Evolutionary conservation across 1,140 invertebrate species (phyloP).

Genomic region (Ostrea edulis): DNA sequence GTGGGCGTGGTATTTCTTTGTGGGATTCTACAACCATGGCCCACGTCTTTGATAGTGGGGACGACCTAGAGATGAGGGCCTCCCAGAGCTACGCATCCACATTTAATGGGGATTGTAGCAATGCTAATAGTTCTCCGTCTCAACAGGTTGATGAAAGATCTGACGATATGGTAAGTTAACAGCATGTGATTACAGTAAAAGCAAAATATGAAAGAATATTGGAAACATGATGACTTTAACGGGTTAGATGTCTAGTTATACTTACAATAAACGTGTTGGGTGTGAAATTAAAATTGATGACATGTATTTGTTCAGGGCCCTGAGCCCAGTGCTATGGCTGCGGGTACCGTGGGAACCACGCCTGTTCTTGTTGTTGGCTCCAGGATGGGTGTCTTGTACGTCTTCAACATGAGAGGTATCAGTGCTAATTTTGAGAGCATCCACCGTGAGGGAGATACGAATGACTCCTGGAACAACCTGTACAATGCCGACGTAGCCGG

Average conservation of each 20-base stretch:
- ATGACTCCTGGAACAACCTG: conserved; percentile 30
- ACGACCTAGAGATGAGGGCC: conserved; percentile 26
- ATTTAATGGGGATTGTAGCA: conserved; percentile 45
- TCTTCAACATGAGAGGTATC: conserved; percentile 18
- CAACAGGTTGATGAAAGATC: conserved; percentile 27
- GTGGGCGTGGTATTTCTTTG: conserved; percentile 40
- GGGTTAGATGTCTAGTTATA: too few species aligned
- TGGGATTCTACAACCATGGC: conserved; percentile 32
- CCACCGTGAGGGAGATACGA: conserved; percentile 19
- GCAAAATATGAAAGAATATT: not conserved
- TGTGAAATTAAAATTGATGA: too few species aligned
- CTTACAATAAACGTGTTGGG: too few species aligned
- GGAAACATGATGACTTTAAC: not conserved
- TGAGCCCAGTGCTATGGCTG: conserved; percentile 5
- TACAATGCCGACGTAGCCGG: conserved; percentile 27
- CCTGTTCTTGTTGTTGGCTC: conserved; percentile 12
- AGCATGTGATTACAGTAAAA: too few species aligned
- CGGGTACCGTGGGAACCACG: not conserved
- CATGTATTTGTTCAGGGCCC: conserved; percentile 22
- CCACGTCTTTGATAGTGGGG: conserved; percentile 40
- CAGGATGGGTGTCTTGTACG: not conserved
- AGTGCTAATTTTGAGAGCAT: conserved; percentile 29
- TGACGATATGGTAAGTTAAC: conserved; percentile 31
- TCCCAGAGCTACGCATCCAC: not conserved
- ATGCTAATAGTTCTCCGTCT: not conserved